Percentiles rank a stretch among this genome's conserved stretches.
These are phyloP conservation scores for Paracentrotus lividus DNA, from an alignment of 53 echinoderm and acorn worm species.

Conservation along the genomic window DNA sequence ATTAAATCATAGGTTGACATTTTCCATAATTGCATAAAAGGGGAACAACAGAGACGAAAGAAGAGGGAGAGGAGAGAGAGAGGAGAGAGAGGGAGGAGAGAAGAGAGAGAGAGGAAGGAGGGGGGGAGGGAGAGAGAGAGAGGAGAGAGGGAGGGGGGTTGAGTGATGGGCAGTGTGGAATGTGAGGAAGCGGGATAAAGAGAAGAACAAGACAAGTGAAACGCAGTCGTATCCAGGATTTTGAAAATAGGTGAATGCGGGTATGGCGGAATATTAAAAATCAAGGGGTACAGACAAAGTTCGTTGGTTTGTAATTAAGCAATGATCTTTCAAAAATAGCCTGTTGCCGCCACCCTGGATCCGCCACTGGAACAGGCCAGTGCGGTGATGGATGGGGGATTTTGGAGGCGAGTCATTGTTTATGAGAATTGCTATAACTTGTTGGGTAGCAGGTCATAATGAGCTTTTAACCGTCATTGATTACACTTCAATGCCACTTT, in stretches of 20 bases:
- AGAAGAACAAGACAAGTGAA: not conserved
- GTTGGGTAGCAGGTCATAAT: not conserved
- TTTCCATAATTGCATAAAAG: too few relatives aligned
- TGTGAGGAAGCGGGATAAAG: not conserved
- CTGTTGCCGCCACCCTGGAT: too few relatives aligned
- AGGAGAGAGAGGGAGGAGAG: not conserved
- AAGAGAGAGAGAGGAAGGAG: not conserved
- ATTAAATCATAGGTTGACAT: too few relatives aligned
- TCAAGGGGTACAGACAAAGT: too few relatives aligned
- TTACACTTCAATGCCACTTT: not conserved
- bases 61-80: not conserved
- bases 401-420: too few relatives aligned
- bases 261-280: not conserved
- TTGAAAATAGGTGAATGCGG: not conserved
- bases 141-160: not conserved
- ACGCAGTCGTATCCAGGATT: not conserved
- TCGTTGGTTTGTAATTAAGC: too few relatives aligned
- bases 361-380: too few relatives aligned
- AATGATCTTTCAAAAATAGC: too few relatives aligned
- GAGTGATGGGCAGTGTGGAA: not conserved
- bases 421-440: conserved; percentile 6
- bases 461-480: not conserved
- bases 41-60: too few relatives aligned
- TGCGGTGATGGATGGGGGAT: not conserved
- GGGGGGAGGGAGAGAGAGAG: not conserved